A percentile compares a stretch with the other conserved stretches of the same genome.
Conservation (phyloP, 2,888 invertebrate species). For the Hydrotaea cyrtoneurina region DNA sequence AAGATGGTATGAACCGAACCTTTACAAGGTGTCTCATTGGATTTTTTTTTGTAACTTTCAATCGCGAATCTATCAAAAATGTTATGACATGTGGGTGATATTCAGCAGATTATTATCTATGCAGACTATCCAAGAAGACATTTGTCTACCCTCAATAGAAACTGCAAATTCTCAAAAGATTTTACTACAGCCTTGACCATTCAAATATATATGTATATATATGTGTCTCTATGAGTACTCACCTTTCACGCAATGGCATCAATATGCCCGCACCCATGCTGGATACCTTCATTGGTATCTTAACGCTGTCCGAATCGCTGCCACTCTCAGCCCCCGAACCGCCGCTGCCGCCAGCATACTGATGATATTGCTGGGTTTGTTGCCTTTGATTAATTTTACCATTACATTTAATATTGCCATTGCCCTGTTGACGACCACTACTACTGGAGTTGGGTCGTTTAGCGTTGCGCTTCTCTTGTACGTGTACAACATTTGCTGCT, state of each 20-base stretch:
- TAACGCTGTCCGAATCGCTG: constrained; percentile 88
- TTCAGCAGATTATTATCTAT: too few species aligned
- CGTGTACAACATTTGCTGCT: constrained; percentile 54
- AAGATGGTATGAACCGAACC: too few species aligned
- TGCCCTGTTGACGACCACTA: constrained; percentile 73
- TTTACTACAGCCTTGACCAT: too few species aligned
- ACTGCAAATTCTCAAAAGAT: too few species aligned
- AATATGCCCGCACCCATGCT: constrained; percentile 75
- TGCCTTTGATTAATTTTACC: constrained; percentile 64
- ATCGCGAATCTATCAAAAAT: too few species aligned
- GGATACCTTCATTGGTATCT: constrained; percentile 85
- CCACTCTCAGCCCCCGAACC: constrained; percentile 82
- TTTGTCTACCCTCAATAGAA: too few species aligned
- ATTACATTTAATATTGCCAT: constrained; percentile 70
- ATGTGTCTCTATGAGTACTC: constrained; percentile 70
- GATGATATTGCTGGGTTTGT: constrained; percentile 61
- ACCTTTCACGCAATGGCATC: constrained; percentile 84
- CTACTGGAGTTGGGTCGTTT: constrained; percentile 76
- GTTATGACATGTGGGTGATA: too few species aligned
- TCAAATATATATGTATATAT: too few species aligned
- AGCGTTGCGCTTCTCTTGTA: constrained; percentile 75
- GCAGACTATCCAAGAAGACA: too few species aligned
- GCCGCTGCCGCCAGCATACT: constrained; percentile 71
- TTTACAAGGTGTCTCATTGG: too few species aligned
- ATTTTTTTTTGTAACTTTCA: too few species aligned